These are phyloP conservation scores for Oceanodroma tethys DNA, from an alignment of 2,113 vertebrate species.

Conservation along the genomic window DNA sequence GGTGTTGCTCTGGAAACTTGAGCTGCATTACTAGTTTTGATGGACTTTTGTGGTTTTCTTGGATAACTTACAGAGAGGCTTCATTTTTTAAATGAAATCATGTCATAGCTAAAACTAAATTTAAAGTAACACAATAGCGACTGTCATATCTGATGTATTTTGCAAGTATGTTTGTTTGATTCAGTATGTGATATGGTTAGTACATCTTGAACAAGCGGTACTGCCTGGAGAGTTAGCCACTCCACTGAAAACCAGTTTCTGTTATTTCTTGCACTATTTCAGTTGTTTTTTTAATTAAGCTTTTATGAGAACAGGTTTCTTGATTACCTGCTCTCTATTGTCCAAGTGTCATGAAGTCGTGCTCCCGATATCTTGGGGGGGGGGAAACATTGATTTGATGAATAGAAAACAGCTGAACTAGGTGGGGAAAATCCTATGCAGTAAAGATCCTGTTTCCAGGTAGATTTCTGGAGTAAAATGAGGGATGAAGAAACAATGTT, in stretches of 20 bases:
- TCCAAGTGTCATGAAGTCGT: neutral
- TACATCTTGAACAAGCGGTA: neutral
- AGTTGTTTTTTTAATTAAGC: neutral
- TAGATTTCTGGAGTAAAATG: neutral
- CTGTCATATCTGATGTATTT: neutral
- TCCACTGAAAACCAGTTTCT: neutral
- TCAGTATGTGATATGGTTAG: neutral
- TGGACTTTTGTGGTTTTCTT: neutral
- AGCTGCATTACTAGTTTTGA: neutral
- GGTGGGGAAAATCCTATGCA: neutral
- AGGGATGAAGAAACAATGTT: neutral
- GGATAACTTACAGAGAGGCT: neutral
- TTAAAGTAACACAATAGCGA: neutral
- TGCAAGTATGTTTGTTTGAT: neutral
- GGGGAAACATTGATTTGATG: neutral
- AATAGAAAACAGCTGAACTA: neutral
- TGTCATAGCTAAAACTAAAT: neutral
- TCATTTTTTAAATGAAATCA: neutral
- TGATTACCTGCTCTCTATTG: neutral
- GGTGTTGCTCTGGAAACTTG: neutral
- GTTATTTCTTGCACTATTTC: neutral
- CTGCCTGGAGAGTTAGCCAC: neutral
- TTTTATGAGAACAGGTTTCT: neutral
- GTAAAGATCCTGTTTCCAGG: neutral
- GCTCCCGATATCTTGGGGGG: neutral